phyloP scores from a whole-genome alignment of 2,888 invertebrate genomes.

The Podabrus alpinus region DNA sequence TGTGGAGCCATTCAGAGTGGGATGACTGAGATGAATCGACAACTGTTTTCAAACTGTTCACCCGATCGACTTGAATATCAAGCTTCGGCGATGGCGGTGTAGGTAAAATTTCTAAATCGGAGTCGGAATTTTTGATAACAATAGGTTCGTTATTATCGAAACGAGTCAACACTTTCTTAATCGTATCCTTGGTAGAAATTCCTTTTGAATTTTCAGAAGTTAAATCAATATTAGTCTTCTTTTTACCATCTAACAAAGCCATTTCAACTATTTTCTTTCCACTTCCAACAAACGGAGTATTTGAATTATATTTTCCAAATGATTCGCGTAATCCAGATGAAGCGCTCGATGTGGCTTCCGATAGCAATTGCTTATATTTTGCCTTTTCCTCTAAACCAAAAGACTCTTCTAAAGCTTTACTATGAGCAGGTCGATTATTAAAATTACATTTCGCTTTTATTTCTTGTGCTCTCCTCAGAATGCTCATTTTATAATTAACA shows the following conservation, averaged over 20 bases:
- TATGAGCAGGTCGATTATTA: slow-evolving; percentile 16
- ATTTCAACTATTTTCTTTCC: slow-evolving; percentile 34
- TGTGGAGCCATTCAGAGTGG: slow-evolving; percentile 60
- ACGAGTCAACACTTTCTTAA: slow-evolving; percentile 45
- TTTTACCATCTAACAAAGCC: slow-evolving; percentile 17
- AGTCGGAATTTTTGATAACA: slow-evolving; percentile 50
- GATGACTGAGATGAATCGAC: slow-evolving; percentile 59
- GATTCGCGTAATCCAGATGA: slow-evolving; percentile 34
- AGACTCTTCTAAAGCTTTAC: slow-evolving; percentile 56
- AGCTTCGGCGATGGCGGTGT: slow-evolving; percentile 52
- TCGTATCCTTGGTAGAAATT: slow-evolving; percentile 44
- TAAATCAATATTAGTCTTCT: slow-evolving; percentile 27
- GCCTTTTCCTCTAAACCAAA: slow-evolving; percentile 63
- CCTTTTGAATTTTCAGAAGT: slow-evolving; percentile 23
- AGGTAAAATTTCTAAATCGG: slow-evolving; percentile 48
- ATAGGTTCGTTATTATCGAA: slow-evolving; percentile 43
- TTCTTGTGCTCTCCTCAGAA: slow-evolving; percentile 13
- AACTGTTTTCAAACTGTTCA: slow-evolving; percentile 63
- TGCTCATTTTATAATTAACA: slow-evolving; percentile 3
- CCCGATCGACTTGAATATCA: slow-evolving; percentile 49
- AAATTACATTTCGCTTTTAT: slow-evolving; percentile 6
- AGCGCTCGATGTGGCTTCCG: slow-evolving; percentile 46
- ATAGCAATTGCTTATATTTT: slow-evolving; percentile 61
- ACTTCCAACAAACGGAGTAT: slow-evolving; percentile 38
- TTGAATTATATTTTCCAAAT: slow-evolving; percentile 43